A percentile compares a stretch with the other conserved stretches of the same genome.
These are phyloP conservation scores for Arion vulgaris DNA, from an alignment of 1,140 invertebrate species.

Conservation along the genomic window DNA sequence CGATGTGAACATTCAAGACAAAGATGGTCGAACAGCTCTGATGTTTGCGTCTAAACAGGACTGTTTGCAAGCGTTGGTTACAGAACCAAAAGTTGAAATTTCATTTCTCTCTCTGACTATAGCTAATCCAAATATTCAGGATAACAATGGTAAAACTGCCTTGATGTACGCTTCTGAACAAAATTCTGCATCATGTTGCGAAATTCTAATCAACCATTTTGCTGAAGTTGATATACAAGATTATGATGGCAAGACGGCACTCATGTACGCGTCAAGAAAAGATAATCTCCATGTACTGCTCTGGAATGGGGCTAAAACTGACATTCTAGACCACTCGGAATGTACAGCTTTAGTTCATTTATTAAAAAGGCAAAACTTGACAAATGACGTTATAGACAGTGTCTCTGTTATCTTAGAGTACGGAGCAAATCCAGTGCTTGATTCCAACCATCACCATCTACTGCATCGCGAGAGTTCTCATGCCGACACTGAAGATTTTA, in stretches of 20 bases:
- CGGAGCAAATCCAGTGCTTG: constrained; percentile 4
- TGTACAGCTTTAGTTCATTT: not conserved
- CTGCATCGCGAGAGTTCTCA: not conserved
- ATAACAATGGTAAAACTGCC: constrained; percentile 3
- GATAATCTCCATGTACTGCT: not conserved
- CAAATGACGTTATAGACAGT: not conserved
- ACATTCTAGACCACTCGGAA: not conserved
- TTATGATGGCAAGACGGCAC: not conserved
- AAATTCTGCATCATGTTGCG: not conserved
- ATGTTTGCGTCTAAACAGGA: constrained; percentile 1
- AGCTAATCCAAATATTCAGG: not conserved
- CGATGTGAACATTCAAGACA: not conserved
- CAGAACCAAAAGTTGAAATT: not conserved
- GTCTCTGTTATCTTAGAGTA: not conserved
- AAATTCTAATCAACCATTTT: not conserved
- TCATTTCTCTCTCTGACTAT: too few relatives aligned
- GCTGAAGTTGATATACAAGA: not conserved
- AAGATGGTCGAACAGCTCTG: not conserved
- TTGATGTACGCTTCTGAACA: not conserved
- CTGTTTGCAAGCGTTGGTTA: not conserved
- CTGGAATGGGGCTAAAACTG: not conserved
- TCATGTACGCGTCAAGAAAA: not conserved
- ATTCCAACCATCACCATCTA: not conserved
- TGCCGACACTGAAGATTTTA: not conserved
- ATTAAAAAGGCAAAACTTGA: not conserved